Evolutionary conservation across 1,140 invertebrate genomes (phyloP).

Genomic region (Spodoptera litura): DNA sequence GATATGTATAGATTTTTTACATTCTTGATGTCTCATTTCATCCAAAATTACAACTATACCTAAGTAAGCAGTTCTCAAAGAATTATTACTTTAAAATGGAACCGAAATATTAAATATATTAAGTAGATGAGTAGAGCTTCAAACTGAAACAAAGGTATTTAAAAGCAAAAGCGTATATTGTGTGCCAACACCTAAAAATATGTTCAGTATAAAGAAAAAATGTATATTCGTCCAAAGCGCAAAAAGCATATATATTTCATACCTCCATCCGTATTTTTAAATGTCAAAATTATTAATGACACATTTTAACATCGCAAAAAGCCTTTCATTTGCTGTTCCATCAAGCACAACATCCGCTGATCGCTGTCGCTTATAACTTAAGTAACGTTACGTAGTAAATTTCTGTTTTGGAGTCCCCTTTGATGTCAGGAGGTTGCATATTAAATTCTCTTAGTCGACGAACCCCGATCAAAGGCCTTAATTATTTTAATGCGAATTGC

Average conservation of each 20-base stretch:
- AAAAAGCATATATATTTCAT: too few relatives aligned
- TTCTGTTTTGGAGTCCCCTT: slow-evolving; percentile 68
- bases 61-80: too few relatives aligned
- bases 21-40: too few relatives aligned
- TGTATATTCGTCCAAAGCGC: too few relatives aligned
- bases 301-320: not conserved
- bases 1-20: too few relatives aligned
- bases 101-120: not conserved
- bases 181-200: too few relatives aligned
- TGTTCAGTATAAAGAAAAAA: too few relatives aligned
- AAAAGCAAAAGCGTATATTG: too few relatives aligned
- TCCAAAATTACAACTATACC: too few relatives aligned
- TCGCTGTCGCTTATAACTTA: slow-evolving; percentile 32
- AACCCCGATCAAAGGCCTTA: slow-evolving; percentile 64
- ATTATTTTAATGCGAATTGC: slow-evolving; percentile 58
- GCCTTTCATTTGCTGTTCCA: not conserved
- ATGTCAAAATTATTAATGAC: not conserved
- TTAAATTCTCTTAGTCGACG: slow-evolving; percentile 67
- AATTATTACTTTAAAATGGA: too few relatives aligned
- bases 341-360: not conserved
- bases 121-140: not conserved
- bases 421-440: slow-evolving; percentile 66
- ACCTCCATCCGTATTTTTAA: too few relatives aligned
- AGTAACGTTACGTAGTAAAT: slow-evolving; percentile 59
- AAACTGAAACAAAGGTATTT: not conserved